Evolutionary conservation across 2,113 vertebrate genomes (phyloP).

Genomic region (Paratilapia polleni): DNA sequence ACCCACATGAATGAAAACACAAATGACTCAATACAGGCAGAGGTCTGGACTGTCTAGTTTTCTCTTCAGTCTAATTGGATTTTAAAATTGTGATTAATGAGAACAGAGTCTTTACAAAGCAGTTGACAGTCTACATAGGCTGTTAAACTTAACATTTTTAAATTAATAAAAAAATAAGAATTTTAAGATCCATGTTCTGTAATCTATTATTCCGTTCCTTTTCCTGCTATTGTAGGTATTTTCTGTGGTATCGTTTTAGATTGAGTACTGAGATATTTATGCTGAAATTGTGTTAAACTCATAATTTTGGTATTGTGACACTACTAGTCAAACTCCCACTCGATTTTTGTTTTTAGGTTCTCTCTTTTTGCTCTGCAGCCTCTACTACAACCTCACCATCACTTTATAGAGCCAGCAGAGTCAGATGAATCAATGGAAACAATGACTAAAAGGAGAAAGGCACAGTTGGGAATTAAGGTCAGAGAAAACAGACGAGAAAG

Average conservation of each 20-base stretch:
- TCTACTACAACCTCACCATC: not conserved
- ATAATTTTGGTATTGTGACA: not conserved
- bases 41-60: not conserved
- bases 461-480: constrained; percentile 32
- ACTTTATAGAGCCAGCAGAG: not conserved
- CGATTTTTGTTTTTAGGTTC: constrained; percentile 19
- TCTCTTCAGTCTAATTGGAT: not conserved
- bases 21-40: not conserved
- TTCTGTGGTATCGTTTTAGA: not conserved
- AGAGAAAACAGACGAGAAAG: constrained; percentile 8
- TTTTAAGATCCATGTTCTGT: not conserved
- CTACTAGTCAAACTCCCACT: constrained; percentile 13
- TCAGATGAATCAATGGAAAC: constrained; percentile 18
- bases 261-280: not conserved
- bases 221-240: not conserved
- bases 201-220: not conserved
- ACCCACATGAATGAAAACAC: not conserved
- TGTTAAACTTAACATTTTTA: not conserved
- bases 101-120: not conserved
- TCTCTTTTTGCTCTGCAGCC: constrained; percentile 9
- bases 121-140: not conserved
- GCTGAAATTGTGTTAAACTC: not conserved
- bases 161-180: not conserved
- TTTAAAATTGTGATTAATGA: not conserved
- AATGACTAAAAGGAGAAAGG: constrained; percentile 8